Conservation (phyloP, 2,113 vertebrate species). For the Etheostoma cragini region DNA sequence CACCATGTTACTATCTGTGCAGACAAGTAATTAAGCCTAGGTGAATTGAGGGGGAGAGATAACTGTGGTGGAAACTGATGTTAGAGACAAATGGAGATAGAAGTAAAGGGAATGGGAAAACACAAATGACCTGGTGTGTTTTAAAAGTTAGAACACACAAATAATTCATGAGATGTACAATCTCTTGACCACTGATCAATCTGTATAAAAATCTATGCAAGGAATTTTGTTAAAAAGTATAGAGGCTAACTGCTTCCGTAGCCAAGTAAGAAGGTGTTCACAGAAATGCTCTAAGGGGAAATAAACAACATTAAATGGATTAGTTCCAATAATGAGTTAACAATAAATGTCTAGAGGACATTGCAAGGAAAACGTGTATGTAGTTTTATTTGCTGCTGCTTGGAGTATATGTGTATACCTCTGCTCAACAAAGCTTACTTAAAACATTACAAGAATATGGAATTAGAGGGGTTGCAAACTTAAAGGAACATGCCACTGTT, state of each 20-base stretch:
- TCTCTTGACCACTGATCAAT: constrained; percentile 4
- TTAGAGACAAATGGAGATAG: constrained; percentile 13
- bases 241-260: neutral
- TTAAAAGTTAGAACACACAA: neutral
- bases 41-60: constrained; percentile 8
- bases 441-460: too few relatives aligned
- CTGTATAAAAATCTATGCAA: constrained; percentile 15
- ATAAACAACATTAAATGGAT: constrained; percentile 21
- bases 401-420: neutral
- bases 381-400: constrained; percentile 4
- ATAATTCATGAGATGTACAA: neutral
- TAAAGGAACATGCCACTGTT: too few relatives aligned
- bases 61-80: neutral
- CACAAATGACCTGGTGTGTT: neutral
- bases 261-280: neutral
- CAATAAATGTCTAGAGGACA: constrained; percentile 8
- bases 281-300: neutral
- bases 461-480: too few relatives aligned
- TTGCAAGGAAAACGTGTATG: neutral
- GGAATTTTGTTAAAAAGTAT: neutral
- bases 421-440: too few relatives aligned
- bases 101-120: neutral
- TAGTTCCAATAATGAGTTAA: constrained; percentile 12
- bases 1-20: constrained; percentile 25
- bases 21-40: constrained; percentile 22